These are phyloP conservation scores for Prochilodus magdalenae DNA, from an alignment of 2,113 vertebrate species.

Conservation along the genomic window DNA sequence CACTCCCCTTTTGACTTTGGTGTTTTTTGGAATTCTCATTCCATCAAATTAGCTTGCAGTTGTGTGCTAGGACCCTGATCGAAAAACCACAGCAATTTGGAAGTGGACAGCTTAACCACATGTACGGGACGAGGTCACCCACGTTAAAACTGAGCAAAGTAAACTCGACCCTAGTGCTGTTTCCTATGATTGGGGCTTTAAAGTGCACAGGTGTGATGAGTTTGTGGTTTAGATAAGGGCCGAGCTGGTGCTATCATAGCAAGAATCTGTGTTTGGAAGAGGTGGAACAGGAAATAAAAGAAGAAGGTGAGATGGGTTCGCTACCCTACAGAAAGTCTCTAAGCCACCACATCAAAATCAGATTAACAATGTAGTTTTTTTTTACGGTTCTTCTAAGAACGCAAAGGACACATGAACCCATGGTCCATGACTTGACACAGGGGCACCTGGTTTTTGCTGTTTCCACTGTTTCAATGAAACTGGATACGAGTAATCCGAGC, in stretches of 20 bases:
- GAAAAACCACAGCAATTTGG: neutral
- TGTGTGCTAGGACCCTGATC: neutral
- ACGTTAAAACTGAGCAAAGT: neutral
- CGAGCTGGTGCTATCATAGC: neutral
- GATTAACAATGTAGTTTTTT: neutral
- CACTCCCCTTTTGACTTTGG: slow-evolving; percentile 11
- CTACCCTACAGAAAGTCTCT: neutral
- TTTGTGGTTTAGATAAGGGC: slow-evolving; percentile 7
- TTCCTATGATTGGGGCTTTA: slow-evolving; percentile 7
- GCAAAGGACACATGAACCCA: slow-evolving; percentile 25
- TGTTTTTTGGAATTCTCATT: neutral
- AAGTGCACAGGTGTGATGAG: slow-evolving; percentile 9
- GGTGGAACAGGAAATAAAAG: neutral
- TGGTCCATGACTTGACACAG: slow-evolving; percentile 62
- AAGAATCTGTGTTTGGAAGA: neutral
- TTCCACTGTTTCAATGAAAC: slow-evolving; percentile 77
- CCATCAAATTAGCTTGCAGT: slow-evolving; percentile 3
- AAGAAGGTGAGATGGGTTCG: neutral
- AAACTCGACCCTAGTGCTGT: neutral
- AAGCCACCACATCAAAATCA: neutral
- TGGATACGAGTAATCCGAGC: slow-evolving; percentile 72
- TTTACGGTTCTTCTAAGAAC: neutral
- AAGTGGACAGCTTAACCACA: slow-evolving; percentile 11
- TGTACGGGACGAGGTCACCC: neutral
- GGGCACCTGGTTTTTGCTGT: slow-evolving; percentile 68